phyloP scores from a whole-genome alignment of 2,888 invertebrate genomes.

The Stenurella melanura region DNA sequence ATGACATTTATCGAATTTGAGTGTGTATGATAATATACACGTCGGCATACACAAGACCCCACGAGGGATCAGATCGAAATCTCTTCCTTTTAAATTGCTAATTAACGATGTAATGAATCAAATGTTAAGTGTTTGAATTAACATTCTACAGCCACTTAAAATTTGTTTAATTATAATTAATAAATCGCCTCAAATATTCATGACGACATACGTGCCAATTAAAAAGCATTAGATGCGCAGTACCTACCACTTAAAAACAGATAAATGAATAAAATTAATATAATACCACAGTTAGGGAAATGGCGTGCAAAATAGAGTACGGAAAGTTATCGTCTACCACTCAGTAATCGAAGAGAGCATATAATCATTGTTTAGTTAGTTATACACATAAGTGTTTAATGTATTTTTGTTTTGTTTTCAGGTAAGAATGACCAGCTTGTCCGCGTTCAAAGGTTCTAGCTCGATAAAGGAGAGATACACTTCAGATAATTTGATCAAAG shows the following conservation, averaged over 20 bases:
- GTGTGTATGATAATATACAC: not conserved
- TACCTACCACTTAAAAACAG: not conserved
- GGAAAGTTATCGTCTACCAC: too few species aligned
- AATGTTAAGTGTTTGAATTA: slow-evolving; percentile 14
- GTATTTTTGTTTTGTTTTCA: not conserved
- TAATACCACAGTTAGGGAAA: too few species aligned
- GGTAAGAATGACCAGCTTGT: not conserved
- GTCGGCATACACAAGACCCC: not conserved
- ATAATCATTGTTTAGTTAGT: too few species aligned
- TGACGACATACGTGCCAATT: not conserved
- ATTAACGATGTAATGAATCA: not conserved
- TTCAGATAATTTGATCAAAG: not conserved
- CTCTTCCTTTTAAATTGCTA: not conserved
- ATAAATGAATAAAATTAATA: not conserved
- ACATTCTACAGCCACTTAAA: slow-evolving; percentile 33
- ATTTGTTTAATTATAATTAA: slow-evolving; percentile 20
- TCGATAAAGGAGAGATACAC: too few species aligned
- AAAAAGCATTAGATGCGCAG: not conserved
- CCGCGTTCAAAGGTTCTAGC: not conserved
- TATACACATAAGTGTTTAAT: not conserved
- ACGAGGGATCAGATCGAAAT: not conserved
- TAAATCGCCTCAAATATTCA: not conserved
- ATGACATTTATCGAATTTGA: not conserved
- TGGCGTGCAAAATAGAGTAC: too few species aligned
- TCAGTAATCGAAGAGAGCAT: too few species aligned